Evolutionary conservation across 2,113 vertebrate genomes (phyloP), one percentile per base, ranked within the genome.

Genomic region (Dromaius novaehollandiae): DNA sequence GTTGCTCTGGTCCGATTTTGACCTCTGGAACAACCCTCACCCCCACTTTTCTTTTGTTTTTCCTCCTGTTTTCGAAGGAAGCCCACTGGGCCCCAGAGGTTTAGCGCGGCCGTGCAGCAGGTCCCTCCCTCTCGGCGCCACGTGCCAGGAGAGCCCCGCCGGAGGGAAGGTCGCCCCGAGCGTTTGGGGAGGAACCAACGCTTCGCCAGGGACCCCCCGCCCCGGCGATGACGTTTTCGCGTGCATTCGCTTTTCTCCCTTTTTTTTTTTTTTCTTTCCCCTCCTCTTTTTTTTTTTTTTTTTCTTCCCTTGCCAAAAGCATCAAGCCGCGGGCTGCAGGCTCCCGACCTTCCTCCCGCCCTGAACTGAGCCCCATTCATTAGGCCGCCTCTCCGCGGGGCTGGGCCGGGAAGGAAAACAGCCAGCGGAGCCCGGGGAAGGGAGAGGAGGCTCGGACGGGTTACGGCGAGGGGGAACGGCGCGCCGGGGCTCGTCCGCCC

Each of bases 331-430:
- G 95, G 97, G 98, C 97, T 98, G 96, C 97, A 84, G 95, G 88
- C 88, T 86, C 68, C 89, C 80, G 87, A 95, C 95, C 98, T 97
- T 94, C 97, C 97, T 97, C 98, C 97, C 96, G 96, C 95, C 97
- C 97, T 95, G 97, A 96, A 98, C 98, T 98, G 98, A 98, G 98
- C 97, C 97, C 97, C 98, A 98, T 98, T 99, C 98, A 98, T 97
- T 93, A 97, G 95, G 97, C 90, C 78, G 68, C 95, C 98, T 97
- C 94, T 95, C 94, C 91, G 79, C 92, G 66, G n/a, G n/a, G n/a
- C n/a, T n/a, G 89, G 86, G 86, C 61, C 86, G 95, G 42, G 63
- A 98, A 98, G 97, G 95, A 98, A 98, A 98, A 91, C 63, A 92
- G 93, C 82, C 90, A 92, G 92, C 12, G 13, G 61, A 91, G 74